Base-by-base conservation (phyloP, 2,113 vertebrate genomes). In the Myocastor coypus region DNA sequence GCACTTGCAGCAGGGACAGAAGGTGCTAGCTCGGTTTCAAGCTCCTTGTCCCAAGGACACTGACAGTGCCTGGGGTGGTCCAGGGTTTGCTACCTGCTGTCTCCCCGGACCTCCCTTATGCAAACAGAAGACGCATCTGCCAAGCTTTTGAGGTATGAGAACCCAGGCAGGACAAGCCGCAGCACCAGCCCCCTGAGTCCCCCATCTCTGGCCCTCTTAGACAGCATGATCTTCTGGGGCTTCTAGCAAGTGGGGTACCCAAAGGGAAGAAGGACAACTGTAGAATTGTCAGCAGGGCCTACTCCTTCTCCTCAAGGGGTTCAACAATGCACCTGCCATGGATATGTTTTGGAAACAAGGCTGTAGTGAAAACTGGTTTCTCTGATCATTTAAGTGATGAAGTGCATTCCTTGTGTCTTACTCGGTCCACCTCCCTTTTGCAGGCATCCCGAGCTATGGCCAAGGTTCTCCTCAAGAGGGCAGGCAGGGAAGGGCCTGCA, bases 371-470 rank as follows among this genome's bases (percentile, higher is more conserved):
- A 50, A 73, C 52, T 57, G 59, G 28, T 40, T 40, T 32, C 59
- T 24, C 12, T 68, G 83, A 26, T 52, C 32, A 12, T 13, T 68
- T 50, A 73, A 20, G 71, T 32, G n/a, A 59, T 16, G 30, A 55
- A 90, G 59, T 19, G 40, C 9, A 20, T 42, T 75, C 26, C 46
- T 63, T 37, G 92, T 14, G 24, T n/a, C 30, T 68, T 11, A 0
- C 64, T 50, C 32, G 37, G 64, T 46, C 37, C 24, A 7, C 34
- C 32, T 40, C 57, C 24, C 83, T 55, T 80, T 63, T 88, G n/a
- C 83, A 96, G 94, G 83, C 42, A n/a, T 63, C 64, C 77, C n/a
- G 78, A 94, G 57, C n/a, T 50, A 84, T 88, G 71, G 42, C 66
- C 9, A 63, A 77, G 40, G 20, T 66, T 94, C 91, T 63, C 91